Base-by-base conservation (phyloP, 2,113 vertebrate genomes). In the Holacanthus passer region DNA sequence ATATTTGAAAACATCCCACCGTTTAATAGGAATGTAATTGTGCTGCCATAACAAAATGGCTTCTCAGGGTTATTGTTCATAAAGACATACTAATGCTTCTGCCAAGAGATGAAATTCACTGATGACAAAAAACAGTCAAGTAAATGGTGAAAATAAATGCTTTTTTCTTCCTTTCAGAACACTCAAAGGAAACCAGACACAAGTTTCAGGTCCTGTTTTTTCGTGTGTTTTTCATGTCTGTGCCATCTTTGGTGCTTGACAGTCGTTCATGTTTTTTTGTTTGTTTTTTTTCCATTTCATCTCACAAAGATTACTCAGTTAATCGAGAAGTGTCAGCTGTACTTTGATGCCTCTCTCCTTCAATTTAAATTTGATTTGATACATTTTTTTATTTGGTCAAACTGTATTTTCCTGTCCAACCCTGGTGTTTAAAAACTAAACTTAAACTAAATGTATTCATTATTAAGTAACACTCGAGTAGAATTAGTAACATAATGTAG, bases 1-100 rank as follows among this genome's bases (percentile, higher is more conserved):
- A 75, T 92, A 70, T 84, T 81, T 79, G 48, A 83, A 87, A 80
- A 81, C 41, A 41, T 77, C 60, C 45, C 50, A 63, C 59, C 45
- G 68, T 39, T 73, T 72, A 80, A 83, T 55, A 73, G 58, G 65
- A 52, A 78, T 73, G 47, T 63, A 53, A 83, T 81, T 83, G 17
- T 37, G 56, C 24, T 67, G 62, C 45, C 45, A 31, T 64, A 65
- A 64, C 62, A 79, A 72, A 87, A 71, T 62, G 22, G 24, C 50
- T 37, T 69, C 60, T 53, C 45, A 16, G 59, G 62, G 7, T 78
- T 50, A 65, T 58, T 73, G 35, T 69, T 70, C 31, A 27, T 79
- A 43, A 43, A 58, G 53, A 17, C 48, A 69, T 22, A 8, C 20
- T 63, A 72, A 58, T 48, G 16, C 31, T 35, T 60, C 31, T 73